Conservation (phyloP, 2,113 vertebrate species). For the Mionectes macconnelli region DNA sequence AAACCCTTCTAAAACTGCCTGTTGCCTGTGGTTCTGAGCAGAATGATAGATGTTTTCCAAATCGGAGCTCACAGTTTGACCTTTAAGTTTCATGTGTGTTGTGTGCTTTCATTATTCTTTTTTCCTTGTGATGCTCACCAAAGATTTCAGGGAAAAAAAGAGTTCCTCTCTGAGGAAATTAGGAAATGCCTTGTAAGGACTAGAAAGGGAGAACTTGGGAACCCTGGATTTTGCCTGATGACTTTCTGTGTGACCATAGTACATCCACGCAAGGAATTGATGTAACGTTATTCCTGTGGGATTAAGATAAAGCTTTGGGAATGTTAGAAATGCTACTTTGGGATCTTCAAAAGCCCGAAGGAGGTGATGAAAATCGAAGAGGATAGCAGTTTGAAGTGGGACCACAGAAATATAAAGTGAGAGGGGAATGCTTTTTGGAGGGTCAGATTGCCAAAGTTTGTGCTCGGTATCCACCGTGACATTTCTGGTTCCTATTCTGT, state of each 20-base stretch:
- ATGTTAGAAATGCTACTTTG: slow-evolving; percentile 39
- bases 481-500: slow-evolving; percentile 40
- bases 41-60: slow-evolving; percentile 21
- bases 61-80: slow-evolving; percentile 23
- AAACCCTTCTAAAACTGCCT: not conserved
- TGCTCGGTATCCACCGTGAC: not conserved
- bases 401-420: slow-evolving; percentile 15
- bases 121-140: not conserved
- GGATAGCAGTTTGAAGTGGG: slow-evolving; percentile 14
- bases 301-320: slow-evolving; percentile 36
- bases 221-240: not conserved
- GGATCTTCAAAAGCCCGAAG: slow-evolving; percentile 21
- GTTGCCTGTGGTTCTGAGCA: not conserved
- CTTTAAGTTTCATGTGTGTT: slow-evolving; percentile 25
- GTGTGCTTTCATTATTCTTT: slow-evolving; percentile 10
- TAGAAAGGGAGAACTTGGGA: not conserved
- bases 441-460: slow-evolving; percentile 21
- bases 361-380: slow-evolving; percentile 5
- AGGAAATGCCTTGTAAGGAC: slow-evolving; percentile 26
- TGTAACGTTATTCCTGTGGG: slow-evolving; percentile 9
- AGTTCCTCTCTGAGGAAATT: slow-evolving; percentile 2
- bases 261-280: not conserved
- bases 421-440: not conserved
- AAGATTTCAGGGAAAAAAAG: not conserved
- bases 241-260: not conserved